Conservation (phyloP, 2,113 vertebrate genomes). For the Pipra filicauda region DNA sequence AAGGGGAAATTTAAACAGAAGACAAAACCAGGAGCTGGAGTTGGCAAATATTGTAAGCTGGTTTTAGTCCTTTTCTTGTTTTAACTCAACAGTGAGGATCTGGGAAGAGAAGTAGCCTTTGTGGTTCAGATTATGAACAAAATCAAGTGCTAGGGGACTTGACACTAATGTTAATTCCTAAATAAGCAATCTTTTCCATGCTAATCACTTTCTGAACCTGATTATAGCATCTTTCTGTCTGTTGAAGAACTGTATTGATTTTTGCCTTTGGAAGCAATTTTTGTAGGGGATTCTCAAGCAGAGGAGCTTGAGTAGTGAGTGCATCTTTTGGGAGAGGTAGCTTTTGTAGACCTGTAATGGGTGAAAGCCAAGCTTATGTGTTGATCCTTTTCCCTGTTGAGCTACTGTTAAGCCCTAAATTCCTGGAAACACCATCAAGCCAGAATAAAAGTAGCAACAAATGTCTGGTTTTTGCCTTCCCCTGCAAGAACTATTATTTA, state of each 20-base stretch:
- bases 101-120: not conserved
- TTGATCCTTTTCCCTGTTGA: not conserved
- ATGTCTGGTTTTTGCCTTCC: not conserved
- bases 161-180: not conserved
- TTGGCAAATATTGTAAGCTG: not conserved
- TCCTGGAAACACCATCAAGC: not conserved
- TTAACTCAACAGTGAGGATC: not conserved
- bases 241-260: not conserved
- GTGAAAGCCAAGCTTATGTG: not conserved
- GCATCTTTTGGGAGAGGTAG: not conserved
- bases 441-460: not conserved
- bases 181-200: not conserved
- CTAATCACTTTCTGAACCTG: not conserved
- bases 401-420: not conserved
- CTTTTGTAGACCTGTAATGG: not conserved
- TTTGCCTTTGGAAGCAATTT: not conserved
- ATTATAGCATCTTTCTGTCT: not conserved
- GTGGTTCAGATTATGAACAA: not conserved
- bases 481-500: not conserved
- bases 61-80: constrained; percentile 20
- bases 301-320: not conserved
- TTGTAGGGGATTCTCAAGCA: not conserved
- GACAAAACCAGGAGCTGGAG: not conserved
- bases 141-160: not conserved
- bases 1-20: constrained; percentile 5